phyloP scores from a whole-genome alignment of 1,140 invertebrate genomes.

The Anastrepha ludens region DNA sequence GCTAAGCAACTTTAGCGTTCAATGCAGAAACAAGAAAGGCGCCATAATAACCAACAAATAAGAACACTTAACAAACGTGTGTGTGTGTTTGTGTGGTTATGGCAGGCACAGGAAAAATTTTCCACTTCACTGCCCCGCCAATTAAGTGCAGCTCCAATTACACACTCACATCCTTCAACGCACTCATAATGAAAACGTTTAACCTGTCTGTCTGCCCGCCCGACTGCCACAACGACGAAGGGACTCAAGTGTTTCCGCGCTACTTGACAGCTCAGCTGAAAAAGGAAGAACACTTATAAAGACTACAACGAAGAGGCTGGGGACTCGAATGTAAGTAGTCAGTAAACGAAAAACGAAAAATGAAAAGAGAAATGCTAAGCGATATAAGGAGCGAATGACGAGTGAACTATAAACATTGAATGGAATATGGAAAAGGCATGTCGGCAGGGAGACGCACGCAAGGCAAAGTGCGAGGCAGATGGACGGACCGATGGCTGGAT shows the following conservation, averaged over 20 bases:
- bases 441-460: not conserved
- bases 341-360: not conserved
- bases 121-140: conserved; percentile 61
- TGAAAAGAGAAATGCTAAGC: not conserved
- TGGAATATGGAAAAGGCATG: not conserved
- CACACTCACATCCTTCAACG: conserved; percentile 60
- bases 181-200: conserved; percentile 72
- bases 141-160: conserved; percentile 72
- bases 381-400: conserved; percentile 3
- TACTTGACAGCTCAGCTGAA: conserved; percentile 47
- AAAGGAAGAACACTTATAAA: conserved; percentile 5
- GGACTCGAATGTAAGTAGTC: not conserved
- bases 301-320: not conserved
- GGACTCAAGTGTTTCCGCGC: conserved; percentile 59
- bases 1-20: not conserved
- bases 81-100: not conserved
- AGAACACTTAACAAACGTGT: not conserved
- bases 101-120: conserved; percentile 6
- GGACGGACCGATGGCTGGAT: not conserved
- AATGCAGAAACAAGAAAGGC: not conserved
- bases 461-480: conserved; percentile 6
- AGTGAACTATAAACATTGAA: conserved; percentile 44
- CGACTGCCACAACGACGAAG: conserved; percentile 57
- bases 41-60: conserved; percentile 47
- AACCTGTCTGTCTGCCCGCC: conserved; percentile 71